A percentile compares a stretch with the other conserved stretches of the same genome.
These are phyloP conservation scores for Coenonympha glycerion DNA, from an alignment of 2,888 invertebrate species.

Conservation along the genomic window DNA sequence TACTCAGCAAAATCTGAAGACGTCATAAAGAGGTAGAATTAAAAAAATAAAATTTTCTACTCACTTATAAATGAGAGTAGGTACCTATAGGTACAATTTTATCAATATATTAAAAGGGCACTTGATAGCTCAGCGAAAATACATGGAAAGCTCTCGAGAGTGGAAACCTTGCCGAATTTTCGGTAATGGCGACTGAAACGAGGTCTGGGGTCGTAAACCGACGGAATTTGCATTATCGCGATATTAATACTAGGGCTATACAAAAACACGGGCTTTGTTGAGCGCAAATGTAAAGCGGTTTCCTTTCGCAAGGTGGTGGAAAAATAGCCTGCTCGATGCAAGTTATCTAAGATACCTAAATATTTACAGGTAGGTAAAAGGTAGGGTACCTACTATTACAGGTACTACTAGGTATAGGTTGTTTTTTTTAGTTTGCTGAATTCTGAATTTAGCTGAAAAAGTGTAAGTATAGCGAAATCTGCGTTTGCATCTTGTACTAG, in stretches of 20 bases:
- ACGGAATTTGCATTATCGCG: slow-evolving; percentile 62
- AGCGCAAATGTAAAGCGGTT: slow-evolving; percentile 31
- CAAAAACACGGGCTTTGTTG: slow-evolving; percentile 40
- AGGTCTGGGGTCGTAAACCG: slow-evolving; percentile 44
- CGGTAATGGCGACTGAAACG: slow-evolving; percentile 52
- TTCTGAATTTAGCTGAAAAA: no score
- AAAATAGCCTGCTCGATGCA: slow-evolving; percentile 29
- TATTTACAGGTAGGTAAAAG: neutral
- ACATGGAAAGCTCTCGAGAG: slow-evolving; percentile 52
- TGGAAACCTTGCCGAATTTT: slow-evolving; percentile 56
- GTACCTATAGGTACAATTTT: no score
- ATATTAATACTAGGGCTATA: slow-evolving; percentile 53
- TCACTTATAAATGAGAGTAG: slow-evolving; percentile 12
- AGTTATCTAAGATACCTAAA: neutral
- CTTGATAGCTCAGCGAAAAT: slow-evolving; percentile 47
- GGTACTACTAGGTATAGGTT: neutral
- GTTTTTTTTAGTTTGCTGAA: neutral
- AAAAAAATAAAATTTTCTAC: neutral
- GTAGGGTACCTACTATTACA: no score
- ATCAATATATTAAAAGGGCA: slow-evolving; percentile 36
- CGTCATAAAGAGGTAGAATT: neutral
- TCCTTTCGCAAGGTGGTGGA: slow-evolving; percentile 28
- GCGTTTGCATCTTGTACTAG: no score
- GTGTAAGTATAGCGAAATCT: no score
- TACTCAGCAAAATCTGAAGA: no score